A percentile compares a stretch with the other conserved stretches of the same genome.
phyloP scores from a whole-genome alignment of 2,888 invertebrate genomes.

The Sepiola atlantica region DNA sequence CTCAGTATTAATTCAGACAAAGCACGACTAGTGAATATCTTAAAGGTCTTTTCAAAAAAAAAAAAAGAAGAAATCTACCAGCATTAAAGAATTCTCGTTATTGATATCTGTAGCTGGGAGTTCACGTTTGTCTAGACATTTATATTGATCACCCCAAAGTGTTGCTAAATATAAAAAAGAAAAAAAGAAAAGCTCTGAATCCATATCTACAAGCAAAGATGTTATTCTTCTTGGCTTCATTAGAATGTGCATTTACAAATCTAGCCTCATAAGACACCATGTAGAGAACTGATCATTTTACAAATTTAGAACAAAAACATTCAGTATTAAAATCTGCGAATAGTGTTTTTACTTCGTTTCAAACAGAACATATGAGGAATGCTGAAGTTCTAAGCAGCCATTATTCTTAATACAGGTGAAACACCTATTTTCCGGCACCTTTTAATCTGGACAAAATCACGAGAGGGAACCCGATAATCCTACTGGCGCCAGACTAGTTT shows the following conservation, averaged over 20 bases:
- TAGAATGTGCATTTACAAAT: background rate
- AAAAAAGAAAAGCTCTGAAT: background rate
- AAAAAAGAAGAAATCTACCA: background rate
- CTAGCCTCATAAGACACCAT: background rate
- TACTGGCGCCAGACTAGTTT: too few species aligned
- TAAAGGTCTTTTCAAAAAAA: background rate
- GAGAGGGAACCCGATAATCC: too few species aligned
- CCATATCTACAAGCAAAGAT: background rate
- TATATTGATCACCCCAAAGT: background rate
- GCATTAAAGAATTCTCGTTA: background rate
- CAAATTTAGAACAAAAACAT: background rate
- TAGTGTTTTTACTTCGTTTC: background rate
- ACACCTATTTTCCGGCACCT: too few species aligned
- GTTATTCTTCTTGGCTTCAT: background rate
- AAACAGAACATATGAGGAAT: background rate
- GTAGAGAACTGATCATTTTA: background rate
- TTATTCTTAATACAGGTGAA: background rate
- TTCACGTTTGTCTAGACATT: background rate
- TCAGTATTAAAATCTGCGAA: background rate
- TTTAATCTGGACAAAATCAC: too few species aligned
- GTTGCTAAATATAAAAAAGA: background rate
- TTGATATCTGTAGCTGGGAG: constrained; percentile 18
- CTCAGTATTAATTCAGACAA: background rate
- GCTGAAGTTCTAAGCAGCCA: background rate
- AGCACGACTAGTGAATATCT: background rate